Percentiles rank a stretch among this genome's conserved stretches.
Conservation (phyloP, 2,113 vertebrate genomes). For the Nanger granti region DNA sequence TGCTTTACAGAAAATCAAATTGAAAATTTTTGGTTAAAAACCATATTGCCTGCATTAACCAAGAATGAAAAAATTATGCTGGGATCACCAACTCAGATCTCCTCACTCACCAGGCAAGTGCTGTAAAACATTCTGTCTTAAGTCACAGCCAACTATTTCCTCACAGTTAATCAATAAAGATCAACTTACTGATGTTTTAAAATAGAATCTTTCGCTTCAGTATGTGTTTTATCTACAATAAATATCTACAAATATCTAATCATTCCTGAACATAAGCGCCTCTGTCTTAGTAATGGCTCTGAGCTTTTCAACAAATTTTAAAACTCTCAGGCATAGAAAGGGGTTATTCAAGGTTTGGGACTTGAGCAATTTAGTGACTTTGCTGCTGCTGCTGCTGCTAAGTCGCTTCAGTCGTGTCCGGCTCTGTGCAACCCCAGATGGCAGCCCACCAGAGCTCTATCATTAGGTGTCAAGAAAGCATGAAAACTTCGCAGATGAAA, state of each 20-base stretch:
- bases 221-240: neutral
- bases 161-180: neutral
- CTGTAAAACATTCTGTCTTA: neutral
- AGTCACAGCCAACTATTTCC: neutral
- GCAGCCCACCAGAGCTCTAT: neutral
- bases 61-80: neutral
- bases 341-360: neutral
- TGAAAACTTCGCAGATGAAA: neutral
- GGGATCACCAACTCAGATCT: neutral
- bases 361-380: neutral
- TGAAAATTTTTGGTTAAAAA: neutral
- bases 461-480: neutral
- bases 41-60: neutral
- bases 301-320: neutral
- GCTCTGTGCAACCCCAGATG: too few species aligned
- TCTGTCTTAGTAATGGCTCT: neutral
- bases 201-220: neutral
- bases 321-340: neutral
- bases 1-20: neutral
- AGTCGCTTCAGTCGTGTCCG: too few species aligned
- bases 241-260: neutral
- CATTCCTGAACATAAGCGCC: neutral
- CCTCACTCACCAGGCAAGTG: neutral
- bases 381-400: neutral
- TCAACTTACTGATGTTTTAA: neutral